Conservation (phyloP, 2,888 invertebrate species). For the Tupiocoris notatus region DNA sequence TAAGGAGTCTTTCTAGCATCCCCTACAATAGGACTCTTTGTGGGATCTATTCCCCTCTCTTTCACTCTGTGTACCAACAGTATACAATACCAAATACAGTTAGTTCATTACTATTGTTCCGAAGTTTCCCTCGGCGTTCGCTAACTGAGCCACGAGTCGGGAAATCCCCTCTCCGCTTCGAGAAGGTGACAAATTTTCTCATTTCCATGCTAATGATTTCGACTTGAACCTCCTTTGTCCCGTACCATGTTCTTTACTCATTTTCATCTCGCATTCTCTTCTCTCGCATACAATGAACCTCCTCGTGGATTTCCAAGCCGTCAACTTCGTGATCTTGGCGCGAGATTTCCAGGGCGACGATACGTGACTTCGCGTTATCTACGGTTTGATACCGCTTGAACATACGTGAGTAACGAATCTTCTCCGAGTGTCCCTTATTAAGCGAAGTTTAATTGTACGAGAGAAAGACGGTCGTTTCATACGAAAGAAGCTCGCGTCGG, state of each 20-base stretch:
- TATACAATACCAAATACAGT: slow-evolving; percentile 39
- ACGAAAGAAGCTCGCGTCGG: too few species aligned
- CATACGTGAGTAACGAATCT: background rate
- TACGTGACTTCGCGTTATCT: slow-evolving; percentile 21
- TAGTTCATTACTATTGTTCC: slow-evolving; percentile 38
- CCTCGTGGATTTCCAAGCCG: background rate
- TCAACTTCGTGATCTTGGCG: slow-evolving; percentile 25
- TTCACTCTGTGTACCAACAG: background rate
- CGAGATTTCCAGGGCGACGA: slow-evolving; percentile 26
- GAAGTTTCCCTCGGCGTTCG: background rate
- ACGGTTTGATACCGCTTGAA: background rate
- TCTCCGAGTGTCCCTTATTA: background rate
- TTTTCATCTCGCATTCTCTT: background rate
- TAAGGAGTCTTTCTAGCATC: slow-evolving; percentile 27
- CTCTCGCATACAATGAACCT: background rate
- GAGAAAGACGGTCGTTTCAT: background rate
- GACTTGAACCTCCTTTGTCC: background rate
- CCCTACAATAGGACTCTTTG: slow-evolving; percentile 36
- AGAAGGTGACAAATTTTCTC: slow-evolving; percentile 34
- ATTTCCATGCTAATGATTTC: slow-evolving; percentile 31
- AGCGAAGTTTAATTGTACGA: background rate
- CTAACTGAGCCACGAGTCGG: background rate
- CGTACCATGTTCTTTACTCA: background rate
- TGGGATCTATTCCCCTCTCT: background rate
- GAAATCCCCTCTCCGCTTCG: background rate